Conservation (phyloP, 2,888 invertebrate species). For the Caenorhabditis angaria region DNA sequence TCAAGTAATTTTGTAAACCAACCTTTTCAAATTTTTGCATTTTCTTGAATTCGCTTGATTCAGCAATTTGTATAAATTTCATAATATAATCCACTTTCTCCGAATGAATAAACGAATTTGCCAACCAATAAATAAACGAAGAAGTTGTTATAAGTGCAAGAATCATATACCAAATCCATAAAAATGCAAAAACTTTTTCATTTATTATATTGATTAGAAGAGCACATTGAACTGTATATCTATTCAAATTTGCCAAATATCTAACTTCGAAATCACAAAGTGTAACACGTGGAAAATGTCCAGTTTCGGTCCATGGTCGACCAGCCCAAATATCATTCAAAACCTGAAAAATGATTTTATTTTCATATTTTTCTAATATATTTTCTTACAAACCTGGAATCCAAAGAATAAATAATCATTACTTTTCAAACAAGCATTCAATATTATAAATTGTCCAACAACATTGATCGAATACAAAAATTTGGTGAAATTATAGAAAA, state of each 20-base stretch:
- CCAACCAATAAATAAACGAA: slow-evolving; percentile 67
- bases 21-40: slow-evolving; percentile 47
- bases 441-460: slow-evolving; percentile 64
- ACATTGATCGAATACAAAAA: slow-evolving; percentile 66
- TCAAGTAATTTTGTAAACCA: background rate
- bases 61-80: slow-evolving; percentile 63
- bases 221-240: slow-evolving; percentile 71
- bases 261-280: slow-evolving; percentile 72
- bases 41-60: slow-evolving; percentile 49
- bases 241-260: slow-evolving; percentile 69
- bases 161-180: slow-evolving; percentile 71
- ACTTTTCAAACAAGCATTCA: slow-evolving; percentile 68
- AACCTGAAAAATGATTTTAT: slow-evolving; percentile 45
- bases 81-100: slow-evolving; percentile 70
- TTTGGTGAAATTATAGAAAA: slow-evolving; percentile 64
- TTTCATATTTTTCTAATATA: background rate
- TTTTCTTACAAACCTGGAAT: slow-evolving; percentile 56
- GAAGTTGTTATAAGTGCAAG: slow-evolving; percentile 62
- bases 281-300: slow-evolving; percentile 70
- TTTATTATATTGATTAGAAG: slow-evolving; percentile 71
- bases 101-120: slow-evolving; percentile 58
- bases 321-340: slow-evolving; percentile 64
- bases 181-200: slow-evolving; percentile 71
- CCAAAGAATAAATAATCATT: slow-evolving; percentile 67
- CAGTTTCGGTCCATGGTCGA: slow-evolving; percentile 69